phyloP scores from a whole-genome alignment of 2,888 invertebrate genomes.

The Eupithecia tripunctaria region DNA sequence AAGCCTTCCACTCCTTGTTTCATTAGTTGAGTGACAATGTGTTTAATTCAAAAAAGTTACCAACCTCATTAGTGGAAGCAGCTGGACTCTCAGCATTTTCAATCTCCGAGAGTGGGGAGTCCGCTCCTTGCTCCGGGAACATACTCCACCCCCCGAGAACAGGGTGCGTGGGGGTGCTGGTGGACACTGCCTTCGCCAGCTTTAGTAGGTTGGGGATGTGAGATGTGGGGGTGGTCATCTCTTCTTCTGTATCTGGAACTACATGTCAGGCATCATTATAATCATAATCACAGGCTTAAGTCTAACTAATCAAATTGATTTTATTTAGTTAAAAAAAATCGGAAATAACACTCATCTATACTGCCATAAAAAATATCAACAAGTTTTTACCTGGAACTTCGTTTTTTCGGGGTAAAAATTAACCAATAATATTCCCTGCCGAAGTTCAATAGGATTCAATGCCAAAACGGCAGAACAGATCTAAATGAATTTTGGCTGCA shows the following conservation, averaged over 20 bases:
- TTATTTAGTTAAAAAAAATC: too few species aligned
- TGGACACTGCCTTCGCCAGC: constrained; percentile 67
- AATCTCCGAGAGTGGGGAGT: constrained; percentile 78
- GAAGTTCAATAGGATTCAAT: not conserved
- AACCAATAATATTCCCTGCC: not conserved
- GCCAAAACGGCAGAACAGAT: too few species aligned
- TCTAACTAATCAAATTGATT: too few species aligned
- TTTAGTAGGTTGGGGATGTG: constrained; percentile 65
- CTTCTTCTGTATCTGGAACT: constrained; percentile 59
- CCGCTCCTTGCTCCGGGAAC: constrained; percentile 70
- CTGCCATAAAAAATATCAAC: not conserved
- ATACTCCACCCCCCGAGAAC: constrained; percentile 66
- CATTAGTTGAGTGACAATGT: not conserved
- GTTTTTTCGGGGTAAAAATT: not conserved
- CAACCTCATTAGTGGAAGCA: constrained; percentile 68
- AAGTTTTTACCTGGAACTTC: not conserved
- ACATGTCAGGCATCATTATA: not conserved
- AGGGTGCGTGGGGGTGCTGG: constrained; percentile 76
- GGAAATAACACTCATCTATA: not conserved
- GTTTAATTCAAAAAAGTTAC: not conserved
- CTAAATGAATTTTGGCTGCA: too few species aligned
- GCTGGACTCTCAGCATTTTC: constrained; percentile 72
- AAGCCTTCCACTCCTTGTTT: not conserved
- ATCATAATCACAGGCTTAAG: not conserved
- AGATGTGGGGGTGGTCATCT: constrained; percentile 74